Percentiles rank a stretch among this genome's conserved stretches.
These are phyloP conservation scores for Lophotriccus pileatus DNA, from an alignment of 2,797 vertebrate species.

Conservation along the genomic window DNA sequence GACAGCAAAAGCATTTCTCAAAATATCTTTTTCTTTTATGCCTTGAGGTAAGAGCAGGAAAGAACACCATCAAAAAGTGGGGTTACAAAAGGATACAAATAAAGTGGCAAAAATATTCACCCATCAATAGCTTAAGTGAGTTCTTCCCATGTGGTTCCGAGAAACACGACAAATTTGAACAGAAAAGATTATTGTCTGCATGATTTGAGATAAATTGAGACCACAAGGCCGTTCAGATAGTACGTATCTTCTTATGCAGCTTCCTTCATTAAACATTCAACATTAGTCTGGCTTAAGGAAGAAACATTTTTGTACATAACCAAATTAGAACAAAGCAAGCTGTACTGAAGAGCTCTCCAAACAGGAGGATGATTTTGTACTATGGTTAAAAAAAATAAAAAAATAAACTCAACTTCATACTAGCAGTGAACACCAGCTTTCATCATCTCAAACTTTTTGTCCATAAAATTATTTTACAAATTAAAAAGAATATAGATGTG, in stretches of 20 bases:
- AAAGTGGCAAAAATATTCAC: slow-evolving; percentile 15
- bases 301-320: slow-evolving; percentile 13
- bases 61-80: slow-evolving; percentile 28
- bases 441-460: neutral
- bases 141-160: neutral
- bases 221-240: neutral
- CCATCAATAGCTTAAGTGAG: neutral
- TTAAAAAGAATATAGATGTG: neutral
- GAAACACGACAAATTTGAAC: neutral
- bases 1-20: slow-evolving; percentile 51
- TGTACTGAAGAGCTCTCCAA: slow-evolving; percentile 8
- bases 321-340: slow-evolving; percentile 38
- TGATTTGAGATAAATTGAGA: slow-evolving; percentile 10
- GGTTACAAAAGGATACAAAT: slow-evolving; percentile 43
- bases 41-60: slow-evolving; percentile 59
- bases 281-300: slow-evolving; percentile 17
- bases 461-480: neutral
- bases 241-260: neutral
- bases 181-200: neutral
- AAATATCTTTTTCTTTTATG: slow-evolving; percentile 57
- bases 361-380: neutral
- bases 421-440: neutral
- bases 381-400: neutral
- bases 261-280: slow-evolving; percentile 46
- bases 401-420: neutral